Evolutionary conservation across 2,888 invertebrate species (phyloP).

Genomic region (Ochropacha duplaris): DNA sequence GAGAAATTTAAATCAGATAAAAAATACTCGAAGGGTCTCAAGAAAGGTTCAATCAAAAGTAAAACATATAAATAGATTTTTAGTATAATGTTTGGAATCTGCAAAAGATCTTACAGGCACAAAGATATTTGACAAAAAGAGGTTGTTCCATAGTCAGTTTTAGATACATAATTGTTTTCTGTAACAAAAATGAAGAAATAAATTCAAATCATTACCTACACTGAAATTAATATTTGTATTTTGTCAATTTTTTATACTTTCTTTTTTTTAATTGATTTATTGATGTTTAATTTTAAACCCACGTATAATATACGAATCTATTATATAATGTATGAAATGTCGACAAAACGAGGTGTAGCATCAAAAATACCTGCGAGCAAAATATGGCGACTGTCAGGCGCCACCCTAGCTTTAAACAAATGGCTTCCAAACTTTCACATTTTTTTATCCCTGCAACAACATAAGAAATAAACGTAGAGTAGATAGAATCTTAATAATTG

Average conservation of each 20-base stretch:
- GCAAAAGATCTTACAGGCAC: background rate
- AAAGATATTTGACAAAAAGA: background rate
- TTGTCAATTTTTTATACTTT: too few species aligned
- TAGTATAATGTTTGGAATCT: background rate
- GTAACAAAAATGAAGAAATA: too few species aligned
- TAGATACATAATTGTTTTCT: background rate
- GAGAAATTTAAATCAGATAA: constrained; percentile 23
- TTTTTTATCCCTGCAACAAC: background rate
- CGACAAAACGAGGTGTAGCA: constrained; percentile 36
- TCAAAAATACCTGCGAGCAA: constrained; percentile 58
- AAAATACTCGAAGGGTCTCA: constrained; percentile 15
- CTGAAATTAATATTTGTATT: too few species aligned
- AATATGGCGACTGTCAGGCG: constrained; percentile 61
- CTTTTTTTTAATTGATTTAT: too few species aligned
- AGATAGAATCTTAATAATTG: background rate
- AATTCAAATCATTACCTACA: too few species aligned
- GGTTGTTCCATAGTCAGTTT: background rate
- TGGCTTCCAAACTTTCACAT: constrained; percentile 46
- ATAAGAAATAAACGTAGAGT: background rate
- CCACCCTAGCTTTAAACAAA: constrained; percentile 47
- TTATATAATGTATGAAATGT: constrained; percentile 26
- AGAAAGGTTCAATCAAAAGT: constrained; percentile 12
- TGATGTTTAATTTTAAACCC: background rate
- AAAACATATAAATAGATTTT: background rate
- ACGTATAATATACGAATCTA: background rate